A percentile compares a stretch with the other conserved stretches of the same genome.
Conservation (phyloP, 2,888 invertebrate species). For the Eristalis arbustorum region DNA sequence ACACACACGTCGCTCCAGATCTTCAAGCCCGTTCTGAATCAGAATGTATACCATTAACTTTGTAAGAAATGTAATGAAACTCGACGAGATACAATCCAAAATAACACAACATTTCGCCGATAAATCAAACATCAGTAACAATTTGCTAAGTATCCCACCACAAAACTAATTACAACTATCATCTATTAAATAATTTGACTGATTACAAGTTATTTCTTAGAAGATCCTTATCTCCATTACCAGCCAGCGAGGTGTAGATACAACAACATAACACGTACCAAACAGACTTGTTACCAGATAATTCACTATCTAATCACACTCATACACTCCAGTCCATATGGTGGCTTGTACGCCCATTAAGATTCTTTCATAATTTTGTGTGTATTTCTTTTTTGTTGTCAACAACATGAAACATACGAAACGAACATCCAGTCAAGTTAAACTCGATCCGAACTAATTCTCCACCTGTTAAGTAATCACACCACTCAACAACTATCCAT, state of each 20-base stretch:
- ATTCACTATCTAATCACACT: conserved; percentile 62
- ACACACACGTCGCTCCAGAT: too few relatives aligned
- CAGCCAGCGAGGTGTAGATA: background rate
- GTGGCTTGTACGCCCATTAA: conserved; percentile 39
- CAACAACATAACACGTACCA: conserved; percentile 4
- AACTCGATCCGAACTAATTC: conserved; percentile 53
- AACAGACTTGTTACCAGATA: conserved; percentile 50
- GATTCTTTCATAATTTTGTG: conserved; percentile 31
- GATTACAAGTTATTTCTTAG: conserved; percentile 19
- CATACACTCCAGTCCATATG: conserved; percentile 3
- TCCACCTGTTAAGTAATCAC: conserved; percentile 64
- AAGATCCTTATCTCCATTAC: conserved; percentile 51
- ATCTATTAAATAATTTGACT: conserved; percentile 1
- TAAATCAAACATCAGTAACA: background rate
- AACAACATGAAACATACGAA: background rate
- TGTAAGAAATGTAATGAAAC: too few relatives aligned
- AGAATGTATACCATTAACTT: too few relatives aligned
- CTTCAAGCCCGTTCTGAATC: too few relatives aligned
- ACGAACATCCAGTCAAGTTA: conserved; percentile 8
- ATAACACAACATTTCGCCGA: background rate
- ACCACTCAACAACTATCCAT: conserved; percentile 53
- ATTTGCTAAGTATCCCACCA: background rate
- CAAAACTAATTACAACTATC: conserved; percentile 1
- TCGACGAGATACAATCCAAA: too few relatives aligned
- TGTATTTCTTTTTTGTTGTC: background rate